phyloP scores from a whole-genome alignment of 2,888 invertebrate genomes.

The Alsophila aescularia region DNA sequence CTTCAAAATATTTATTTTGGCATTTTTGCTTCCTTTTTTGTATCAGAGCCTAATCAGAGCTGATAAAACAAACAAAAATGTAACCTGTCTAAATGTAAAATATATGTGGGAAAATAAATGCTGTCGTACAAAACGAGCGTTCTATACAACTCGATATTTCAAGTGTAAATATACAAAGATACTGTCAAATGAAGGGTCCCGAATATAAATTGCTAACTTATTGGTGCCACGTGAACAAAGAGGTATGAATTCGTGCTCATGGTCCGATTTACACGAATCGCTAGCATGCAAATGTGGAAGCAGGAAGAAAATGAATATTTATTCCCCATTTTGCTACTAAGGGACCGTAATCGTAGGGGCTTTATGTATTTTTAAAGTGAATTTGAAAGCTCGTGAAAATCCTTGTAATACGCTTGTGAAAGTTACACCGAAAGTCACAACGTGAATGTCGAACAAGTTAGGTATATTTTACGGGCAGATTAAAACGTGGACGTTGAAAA shows the following conservation, averaged over 20 bases:
- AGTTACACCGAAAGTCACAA: not conserved
- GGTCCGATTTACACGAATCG: conserved; percentile 36
- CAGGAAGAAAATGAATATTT: conserved; percentile 45
- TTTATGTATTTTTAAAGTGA: conserved; percentile 11
- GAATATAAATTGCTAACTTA: conserved; percentile 30
- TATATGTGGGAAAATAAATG: too few relatives aligned
- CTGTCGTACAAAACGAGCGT: not conserved
- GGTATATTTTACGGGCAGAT: conserved; percentile 43
- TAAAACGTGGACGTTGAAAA: conserved; percentile 42
- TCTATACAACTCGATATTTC: conserved; percentile 16
- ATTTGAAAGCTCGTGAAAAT: not conserved
- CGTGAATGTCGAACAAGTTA: conserved; percentile 35
- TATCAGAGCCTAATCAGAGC: too few relatives aligned
- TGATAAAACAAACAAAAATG: conserved; percentile 21
- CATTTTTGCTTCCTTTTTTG: too few relatives aligned
- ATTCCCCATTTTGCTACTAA: conserved; percentile 42
- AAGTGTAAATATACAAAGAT: conserved; percentile 31
- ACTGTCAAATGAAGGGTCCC: conserved; percentile 42
- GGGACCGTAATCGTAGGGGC: conserved; percentile 35
- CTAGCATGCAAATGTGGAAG: conserved; percentile 36
- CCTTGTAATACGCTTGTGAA: not conserved
- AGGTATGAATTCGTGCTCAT: conserved; percentile 40
- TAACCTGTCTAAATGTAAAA: not conserved
- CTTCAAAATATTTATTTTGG: too few relatives aligned
- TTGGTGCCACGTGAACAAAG: conserved; percentile 41